Evolutionary conservation across 2,113 vertebrate genomes (phyloP), one percentile per base, ranked within the genome.

Genomic region (Cinclus cinclus): DNA sequence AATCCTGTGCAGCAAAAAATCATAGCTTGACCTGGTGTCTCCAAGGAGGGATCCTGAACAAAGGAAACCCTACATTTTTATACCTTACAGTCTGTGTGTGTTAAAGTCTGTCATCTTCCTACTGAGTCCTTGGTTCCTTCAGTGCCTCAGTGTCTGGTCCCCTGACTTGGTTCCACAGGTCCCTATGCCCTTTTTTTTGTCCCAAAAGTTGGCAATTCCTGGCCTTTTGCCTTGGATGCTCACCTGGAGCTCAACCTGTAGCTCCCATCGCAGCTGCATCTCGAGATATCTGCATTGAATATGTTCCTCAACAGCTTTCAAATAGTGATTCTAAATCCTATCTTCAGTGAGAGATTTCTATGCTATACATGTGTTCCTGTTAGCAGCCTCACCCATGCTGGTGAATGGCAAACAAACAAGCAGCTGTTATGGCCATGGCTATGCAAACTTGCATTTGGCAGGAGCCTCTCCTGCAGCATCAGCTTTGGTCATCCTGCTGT

Each of bases 261-360:
- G 9, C 11, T 68, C 33, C 14, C 37, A 42, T 30, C 30, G 23
- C 24, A 53, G 16, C 78, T 60, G 30, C 21, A 53, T 1, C 4
- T 30, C 0, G 0, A 53, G 16, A 5, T 62, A 23, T 11, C 25
- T 22, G 17, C 8, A 10, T 2, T 19, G 18, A 30, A 18, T 47
- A 12, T 9, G 12, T 33, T 62, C 19, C 31, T 55, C 21, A 31
- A 27, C 12, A 76, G 12, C 30, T 35, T 55, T 20, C 11, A 85
- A 64, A 55, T 7, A 21, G 5, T 39, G 39, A 44, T 44, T 11
- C 7, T 79, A 52, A 52, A 52, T 75, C 12, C 7, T 47, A 2
- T 1, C 2, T 52, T 56, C 67, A 10, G 15, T 33, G 28, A 39
- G 21, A 49, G 19, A 39, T 41, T 82, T 28, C 20, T 56, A 3